Evolutionary conservation across 2,797 vertebrate genomes (phyloP).

Genomic region (Neostethus bicornis): DNA sequence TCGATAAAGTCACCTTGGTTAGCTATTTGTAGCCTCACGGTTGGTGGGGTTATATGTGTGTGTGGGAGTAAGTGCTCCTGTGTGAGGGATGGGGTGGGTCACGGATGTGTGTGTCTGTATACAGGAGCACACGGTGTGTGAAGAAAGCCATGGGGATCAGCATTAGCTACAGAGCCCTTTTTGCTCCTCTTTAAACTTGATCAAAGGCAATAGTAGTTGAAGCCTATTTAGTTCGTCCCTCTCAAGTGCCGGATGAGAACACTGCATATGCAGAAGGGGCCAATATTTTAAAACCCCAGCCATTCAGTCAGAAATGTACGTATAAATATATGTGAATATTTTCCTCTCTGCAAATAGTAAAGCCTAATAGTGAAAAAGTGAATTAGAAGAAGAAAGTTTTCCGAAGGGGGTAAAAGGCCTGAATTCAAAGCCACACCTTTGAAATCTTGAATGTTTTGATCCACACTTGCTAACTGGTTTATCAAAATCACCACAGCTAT

Average conservation of each 20-base stretch:
- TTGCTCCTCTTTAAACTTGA: conserved; percentile 84
- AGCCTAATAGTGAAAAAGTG: conserved; percentile 42
- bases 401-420: conserved; percentile 48
- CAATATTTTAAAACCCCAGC: conserved; percentile 62
- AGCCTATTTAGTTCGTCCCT: conserved; percentile 80
- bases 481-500: conserved; percentile 78
- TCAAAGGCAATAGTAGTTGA: conserved; percentile 83
- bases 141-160: conserved; percentile 77
- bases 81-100: conserved; percentile 45
- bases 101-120: conserved; percentile 40
- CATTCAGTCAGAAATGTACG: conserved; percentile 58
- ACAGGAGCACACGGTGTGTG: conserved; percentile 64
- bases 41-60: conserved; percentile 72
- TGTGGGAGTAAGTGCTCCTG: conserved; percentile 60
- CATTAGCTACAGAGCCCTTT: conserved; percentile 82
- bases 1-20: conserved; percentile 87
- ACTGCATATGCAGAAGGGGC: conserved; percentile 60
- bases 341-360: conserved; percentile 44
- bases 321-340: conserved; percentile 1
- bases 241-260: conserved; percentile 71
- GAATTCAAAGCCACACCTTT: conserved; percentile 75
- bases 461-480: conserved; percentile 78
- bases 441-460: conserved; percentile 71
- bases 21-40: conserved; percentile 81
- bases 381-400: conserved; percentile 60